phyloP scores from a whole-genome alignment of 2,113 vertebrate genomes.

The Polypterus bichir region DNA sequence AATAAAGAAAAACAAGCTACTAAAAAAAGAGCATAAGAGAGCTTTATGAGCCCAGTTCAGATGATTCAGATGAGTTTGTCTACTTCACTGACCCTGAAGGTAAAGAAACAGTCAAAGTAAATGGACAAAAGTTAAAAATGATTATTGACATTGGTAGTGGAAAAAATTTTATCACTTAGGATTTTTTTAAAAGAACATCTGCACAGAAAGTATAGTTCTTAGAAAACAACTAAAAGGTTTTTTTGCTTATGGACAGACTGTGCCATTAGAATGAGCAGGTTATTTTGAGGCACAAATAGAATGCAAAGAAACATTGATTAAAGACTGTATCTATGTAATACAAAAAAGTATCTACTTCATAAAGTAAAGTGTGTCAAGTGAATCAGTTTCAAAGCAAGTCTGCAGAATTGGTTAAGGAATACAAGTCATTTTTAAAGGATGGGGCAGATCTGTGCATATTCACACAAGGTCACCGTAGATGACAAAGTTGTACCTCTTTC shows the following conservation, averaged over 20 bases:
- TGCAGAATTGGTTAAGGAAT: not conserved
- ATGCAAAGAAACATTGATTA: not conserved
- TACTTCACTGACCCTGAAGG: not conserved
- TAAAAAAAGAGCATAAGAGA: not conserved
- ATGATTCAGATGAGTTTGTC: not conserved
- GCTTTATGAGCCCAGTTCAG: not conserved
- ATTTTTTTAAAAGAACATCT: not conserved
- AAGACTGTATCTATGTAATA: slow-evolving; percentile 3
- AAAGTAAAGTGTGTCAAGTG: slow-evolving; percentile 1
- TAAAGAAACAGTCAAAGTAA: not conserved
- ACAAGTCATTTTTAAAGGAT: slow-evolving; percentile 7
- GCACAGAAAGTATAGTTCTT: not conserved
- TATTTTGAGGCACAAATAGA: slow-evolving; percentile 1
- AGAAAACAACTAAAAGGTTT: not conserved
- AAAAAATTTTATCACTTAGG: not conserved
- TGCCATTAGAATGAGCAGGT: too few species aligned
- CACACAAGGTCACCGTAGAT: slow-evolving; percentile 5
- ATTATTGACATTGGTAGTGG: not conserved
- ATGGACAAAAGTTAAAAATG: not conserved
- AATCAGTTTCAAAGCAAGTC: not conserved
- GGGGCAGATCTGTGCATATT: slow-evolving; percentile 2
- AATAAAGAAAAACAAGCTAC: too few species aligned
- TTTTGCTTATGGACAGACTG: not conserved
- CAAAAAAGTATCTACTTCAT: slow-evolving; percentile 1
- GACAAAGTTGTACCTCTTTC: slow-evolving; percentile 8